Evolutionary conservation across 2,888 invertebrate species (phyloP).

Genomic region (Eristalis arbustorum): DNA sequence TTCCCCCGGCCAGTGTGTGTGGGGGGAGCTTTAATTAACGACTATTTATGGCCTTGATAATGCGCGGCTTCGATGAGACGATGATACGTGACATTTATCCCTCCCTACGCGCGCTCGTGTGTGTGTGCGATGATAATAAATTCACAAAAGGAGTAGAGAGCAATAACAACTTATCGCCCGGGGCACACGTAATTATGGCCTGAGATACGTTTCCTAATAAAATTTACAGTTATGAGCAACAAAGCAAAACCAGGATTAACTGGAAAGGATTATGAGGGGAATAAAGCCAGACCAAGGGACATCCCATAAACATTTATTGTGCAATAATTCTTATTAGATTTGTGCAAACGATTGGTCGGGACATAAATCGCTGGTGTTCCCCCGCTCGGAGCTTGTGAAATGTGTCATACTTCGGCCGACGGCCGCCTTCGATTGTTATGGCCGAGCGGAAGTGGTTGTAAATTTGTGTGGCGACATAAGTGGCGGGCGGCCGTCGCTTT

Average conservation of each 20-base stretch:
- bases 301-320: conserved; percentile 15
- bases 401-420: neutral
- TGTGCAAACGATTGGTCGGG: conserved; percentile 9
- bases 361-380: conserved; percentile 2
- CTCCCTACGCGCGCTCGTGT: neutral
- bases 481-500: neutral
- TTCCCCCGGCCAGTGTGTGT: neutral
- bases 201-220: conserved; percentile 16
- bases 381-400: neutral
- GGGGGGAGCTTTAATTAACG: conserved; percentile 35
- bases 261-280: conserved; percentile 19
- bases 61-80: conserved; percentile 6
- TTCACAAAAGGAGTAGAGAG: conserved; percentile 14
- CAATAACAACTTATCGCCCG: conserved; percentile 32
- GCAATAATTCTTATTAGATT: conserved; percentile 17
- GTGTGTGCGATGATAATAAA: conserved; percentile 18
- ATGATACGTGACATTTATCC: conserved; percentile 19
- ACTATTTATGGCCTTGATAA: conserved; percentile 24
- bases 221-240: conserved; percentile 4
- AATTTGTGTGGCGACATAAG: neutral
- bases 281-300: neutral
- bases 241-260: conserved; percentile 10
- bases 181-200: conserved; percentile 21
- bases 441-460: neutral
- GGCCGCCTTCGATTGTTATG: neutral